A percentile compares a stretch with the other conserved stretches of the same genome.
Evolutionary conservation across 2,888 invertebrate genomes (phyloP).

Genomic region (Tuta absoluta): DNA sequence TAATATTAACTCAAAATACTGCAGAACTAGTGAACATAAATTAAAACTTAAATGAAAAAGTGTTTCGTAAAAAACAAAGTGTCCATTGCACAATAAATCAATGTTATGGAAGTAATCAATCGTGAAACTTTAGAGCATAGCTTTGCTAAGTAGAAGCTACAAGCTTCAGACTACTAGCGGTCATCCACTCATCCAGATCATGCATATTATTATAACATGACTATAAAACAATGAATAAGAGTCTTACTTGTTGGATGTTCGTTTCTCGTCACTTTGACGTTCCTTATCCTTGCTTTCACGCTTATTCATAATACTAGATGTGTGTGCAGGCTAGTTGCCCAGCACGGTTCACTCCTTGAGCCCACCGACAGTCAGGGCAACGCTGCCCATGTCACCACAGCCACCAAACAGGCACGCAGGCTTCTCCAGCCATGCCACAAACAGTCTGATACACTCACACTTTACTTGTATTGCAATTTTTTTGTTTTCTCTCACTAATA

Average conservation of each 20-base stretch:
- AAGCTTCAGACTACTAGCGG: too few relatives aligned
- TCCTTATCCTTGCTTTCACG: conserved; percentile 79
- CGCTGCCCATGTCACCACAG: conserved; percentile 78
- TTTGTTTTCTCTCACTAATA: conserved; percentile 56
- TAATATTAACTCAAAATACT: background rate
- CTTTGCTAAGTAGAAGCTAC: too few relatives aligned
- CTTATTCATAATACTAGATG: conserved; percentile 78
- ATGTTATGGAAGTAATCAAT: too few relatives aligned
- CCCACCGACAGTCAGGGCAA: conserved; percentile 67
- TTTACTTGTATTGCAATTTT: conserved; percentile 62
- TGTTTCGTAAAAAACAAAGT: too few relatives aligned
- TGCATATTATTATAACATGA: too few relatives aligned
- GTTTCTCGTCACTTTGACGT: conserved; percentile 79
- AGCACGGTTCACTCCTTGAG: conserved; percentile 75
- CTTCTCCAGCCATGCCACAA: conserved; percentile 59
- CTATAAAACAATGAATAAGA: background rate
- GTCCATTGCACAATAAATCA: too few relatives aligned
- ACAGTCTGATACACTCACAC: conserved; percentile 62
- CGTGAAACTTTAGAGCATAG: too few relatives aligned
- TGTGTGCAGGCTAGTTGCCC: conserved; percentile 72
- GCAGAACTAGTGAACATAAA: too few relatives aligned
- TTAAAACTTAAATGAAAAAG: too few relatives aligned
- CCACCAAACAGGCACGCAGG: conserved; percentile 45
- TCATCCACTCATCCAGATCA: background rate
- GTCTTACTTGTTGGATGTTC: conserved; percentile 76